phyloP scores from a whole-genome alignment of 2,888 invertebrate species.

The Athalia circularis region DNA sequence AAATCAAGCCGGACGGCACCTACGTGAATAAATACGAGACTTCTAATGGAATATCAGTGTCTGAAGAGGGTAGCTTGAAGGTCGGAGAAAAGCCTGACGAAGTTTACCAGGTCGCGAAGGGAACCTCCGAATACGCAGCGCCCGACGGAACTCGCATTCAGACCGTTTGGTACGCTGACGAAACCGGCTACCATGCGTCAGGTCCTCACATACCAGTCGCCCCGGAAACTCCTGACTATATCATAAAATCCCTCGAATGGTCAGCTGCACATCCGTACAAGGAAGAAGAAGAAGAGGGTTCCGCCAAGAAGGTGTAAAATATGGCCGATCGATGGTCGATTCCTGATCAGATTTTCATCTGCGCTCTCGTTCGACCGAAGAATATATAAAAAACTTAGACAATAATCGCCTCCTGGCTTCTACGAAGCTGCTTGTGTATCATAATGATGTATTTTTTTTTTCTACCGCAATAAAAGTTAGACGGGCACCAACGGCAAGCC shows the following conservation, averaged over 20 bases:
- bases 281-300: neutral
- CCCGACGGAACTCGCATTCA: neutral
- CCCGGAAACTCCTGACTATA: neutral
- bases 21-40: constrained; percentile 55
- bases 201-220: neutral
- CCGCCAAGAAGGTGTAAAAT: neutral
- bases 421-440: constrained; percentile 19
- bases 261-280: constrained; percentile 18
- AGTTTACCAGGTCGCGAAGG: neutral
- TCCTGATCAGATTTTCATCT: neutral
- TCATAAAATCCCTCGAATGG: constrained; percentile 24
- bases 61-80: constrained; percentile 53
- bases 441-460: neutral
- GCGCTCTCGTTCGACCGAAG: neutral
- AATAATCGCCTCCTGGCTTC: constrained; percentile 1
- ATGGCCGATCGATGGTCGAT: neutral
- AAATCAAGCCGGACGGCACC: constrained; percentile 55
- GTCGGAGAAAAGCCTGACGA: constrained; percentile 36
- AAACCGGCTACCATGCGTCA: neutral
- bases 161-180: neutral
- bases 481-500: neutral
- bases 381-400: neutral
- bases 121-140: neutral
- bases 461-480: constrained; percentile 25
- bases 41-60: constrained; percentile 57